phyloP scores from a whole-genome alignment of 2,888 invertebrate genomes.

The Eueremaeus valkanovi region DNA sequence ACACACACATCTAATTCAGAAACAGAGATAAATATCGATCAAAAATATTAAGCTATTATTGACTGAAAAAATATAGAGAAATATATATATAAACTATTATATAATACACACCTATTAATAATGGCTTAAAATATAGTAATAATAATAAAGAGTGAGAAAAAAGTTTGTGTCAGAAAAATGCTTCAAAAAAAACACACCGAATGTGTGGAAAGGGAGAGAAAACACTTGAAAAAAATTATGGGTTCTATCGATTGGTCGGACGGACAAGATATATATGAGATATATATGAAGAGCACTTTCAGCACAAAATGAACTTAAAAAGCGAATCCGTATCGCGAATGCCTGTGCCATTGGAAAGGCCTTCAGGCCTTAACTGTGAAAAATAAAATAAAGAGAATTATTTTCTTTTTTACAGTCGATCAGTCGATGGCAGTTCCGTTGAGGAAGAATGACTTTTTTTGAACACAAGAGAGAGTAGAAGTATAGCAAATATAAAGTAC shows the following conservation, averaged over 20 bases:
- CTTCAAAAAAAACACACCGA: neutral
- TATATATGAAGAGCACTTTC: constrained; percentile 9
- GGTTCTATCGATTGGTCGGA: neutral
- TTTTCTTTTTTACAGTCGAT: neutral
- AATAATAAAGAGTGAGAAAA: neutral
- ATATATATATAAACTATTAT: too few relatives aligned
- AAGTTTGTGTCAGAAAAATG: neutral
- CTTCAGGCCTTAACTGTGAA: neutral
- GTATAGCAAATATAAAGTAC: neutral
- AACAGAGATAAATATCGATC: too few relatives aligned
- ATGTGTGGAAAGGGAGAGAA: too few relatives aligned
- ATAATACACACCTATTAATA: too few relatives aligned
- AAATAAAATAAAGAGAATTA: too few relatives aligned
- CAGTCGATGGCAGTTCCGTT: neutral
- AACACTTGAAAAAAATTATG: constrained; percentile 7
- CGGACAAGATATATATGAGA: constrained; percentile 13
- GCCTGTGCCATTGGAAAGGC: neutral
- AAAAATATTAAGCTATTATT: too few relatives aligned
- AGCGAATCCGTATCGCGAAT: neutral
- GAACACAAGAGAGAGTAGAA: neutral
- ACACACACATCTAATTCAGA: too few relatives aligned
- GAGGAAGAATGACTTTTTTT: neutral
- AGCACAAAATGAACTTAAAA: constrained; percentile 15
- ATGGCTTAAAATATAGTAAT: too few relatives aligned
- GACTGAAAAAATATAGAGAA: too few relatives aligned